These are phyloP conservation scores for Babylonia areolata DNA, from an alignment of 1,140 invertebrate species.

Conservation along the genomic window DNA sequence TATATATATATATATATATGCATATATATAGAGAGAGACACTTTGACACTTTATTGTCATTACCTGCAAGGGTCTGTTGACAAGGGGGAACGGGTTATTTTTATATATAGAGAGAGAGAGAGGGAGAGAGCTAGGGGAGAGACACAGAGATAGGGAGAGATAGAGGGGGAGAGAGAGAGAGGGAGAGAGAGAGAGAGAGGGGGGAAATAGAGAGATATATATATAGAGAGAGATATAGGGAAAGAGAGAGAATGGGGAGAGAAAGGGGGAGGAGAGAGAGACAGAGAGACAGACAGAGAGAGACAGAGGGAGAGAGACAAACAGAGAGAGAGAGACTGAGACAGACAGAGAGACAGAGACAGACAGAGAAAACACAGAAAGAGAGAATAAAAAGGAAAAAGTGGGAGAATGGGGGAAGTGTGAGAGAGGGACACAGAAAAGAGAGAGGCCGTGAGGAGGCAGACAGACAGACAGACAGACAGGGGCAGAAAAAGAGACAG, in stretches of 20 bases:
- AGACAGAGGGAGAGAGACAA: background rate
- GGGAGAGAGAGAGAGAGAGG: background rate
- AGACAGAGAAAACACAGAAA: background rate
- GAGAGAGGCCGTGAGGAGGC: background rate
- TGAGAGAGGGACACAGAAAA: background rate
- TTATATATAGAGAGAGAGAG: conserved; percentile 18
- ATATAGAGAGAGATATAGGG: background rate
- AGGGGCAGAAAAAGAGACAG: too few relatives aligned
- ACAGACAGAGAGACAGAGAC: background rate
- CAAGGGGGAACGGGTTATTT: too few relatives aligned
- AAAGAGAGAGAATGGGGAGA: background rate
- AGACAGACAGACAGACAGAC: background rate
- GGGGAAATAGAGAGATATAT: background rate
- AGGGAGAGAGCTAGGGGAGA: background rate
- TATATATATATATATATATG: too few relatives aligned
- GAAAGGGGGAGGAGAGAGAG: background rate
- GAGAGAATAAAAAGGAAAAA: background rate
- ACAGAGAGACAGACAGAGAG: background rate
- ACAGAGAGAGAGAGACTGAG: background rate
- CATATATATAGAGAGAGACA: too few relatives aligned
- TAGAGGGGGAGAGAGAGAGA: background rate
- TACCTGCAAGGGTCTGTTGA: too few relatives aligned
- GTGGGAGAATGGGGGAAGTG: background rate
- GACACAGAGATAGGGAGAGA: background rate
- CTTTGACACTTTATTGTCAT: too few relatives aligned